Evolutionary conservation across 2,797 vertebrate species (phyloP), one percentile per base, ranked within the genome.

Genomic region (Rhinichthys osculus): DNA sequence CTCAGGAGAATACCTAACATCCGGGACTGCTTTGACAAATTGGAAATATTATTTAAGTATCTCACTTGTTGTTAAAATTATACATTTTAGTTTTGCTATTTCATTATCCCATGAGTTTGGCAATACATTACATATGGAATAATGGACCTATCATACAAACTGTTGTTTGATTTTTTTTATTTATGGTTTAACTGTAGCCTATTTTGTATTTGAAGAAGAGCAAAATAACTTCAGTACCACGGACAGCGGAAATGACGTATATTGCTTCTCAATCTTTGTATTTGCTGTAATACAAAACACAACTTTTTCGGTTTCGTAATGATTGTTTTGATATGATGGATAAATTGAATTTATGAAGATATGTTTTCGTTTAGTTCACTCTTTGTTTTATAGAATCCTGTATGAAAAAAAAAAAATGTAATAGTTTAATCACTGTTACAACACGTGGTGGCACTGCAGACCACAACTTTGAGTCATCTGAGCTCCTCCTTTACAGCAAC

Each of bases 391-490:
- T 62, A 62, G 4, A 27, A 27, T 5, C 5, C 9, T 27, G 23
- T 62, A 27, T 42, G 2, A n/a, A n/a, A n/a, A n/a, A n/a, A n/a
- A n/a, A n/a, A n/a, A n/a, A n/a, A n/a, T n/a, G n/a, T n/a, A n/a
- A n/a, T n/a, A n/a, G n/a, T n/a, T n/a, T n/a, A n/a, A 14, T 27
- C 30, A n/a, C 11, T 11, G 2, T 78, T 82, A 3, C 17, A 84
- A 23, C 87, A 82, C 87, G 33, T 21, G 84, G 76, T 79, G 90
- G 85, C 90, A 85, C 88, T 90, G 88, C 73, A 89, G 89, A 91
- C 90, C 89, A 67, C 50, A 35, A 86, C 35, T 77, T 85, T 44
- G 17, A 3, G 3, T 33, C 0, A 6, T 71, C 33, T 38, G 11
- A 44, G 74, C 90, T 82, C 81, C 87, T 69, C 89, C 89, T 85